These are phyloP conservation scores for Notoglanidium macrostoma DNA, from an alignment of 2,797 vertebrate species.

Conservation along the genomic window DNA sequence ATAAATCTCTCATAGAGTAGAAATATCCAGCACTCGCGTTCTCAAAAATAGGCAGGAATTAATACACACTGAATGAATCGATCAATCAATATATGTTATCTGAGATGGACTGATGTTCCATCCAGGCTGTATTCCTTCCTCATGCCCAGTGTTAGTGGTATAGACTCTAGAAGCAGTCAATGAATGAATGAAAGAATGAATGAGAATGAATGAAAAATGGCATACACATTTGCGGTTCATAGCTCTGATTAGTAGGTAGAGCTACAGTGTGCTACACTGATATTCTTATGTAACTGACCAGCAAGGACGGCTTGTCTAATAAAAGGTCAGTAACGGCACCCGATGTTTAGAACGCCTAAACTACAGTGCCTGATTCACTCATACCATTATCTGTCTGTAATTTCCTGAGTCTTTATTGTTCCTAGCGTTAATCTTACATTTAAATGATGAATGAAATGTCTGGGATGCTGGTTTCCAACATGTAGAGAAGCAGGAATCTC, in stretches of 20 bases:
- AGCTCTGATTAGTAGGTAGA: not conserved
- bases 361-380: not conserved
- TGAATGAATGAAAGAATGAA: not conserved
- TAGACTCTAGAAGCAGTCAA: not conserved
- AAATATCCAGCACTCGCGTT: not conserved
- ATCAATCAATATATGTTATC: not conserved
- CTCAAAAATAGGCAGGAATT: not conserved
- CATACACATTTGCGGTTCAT: not conserved
- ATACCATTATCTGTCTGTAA: not conserved
- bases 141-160: not conserved
- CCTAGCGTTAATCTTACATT: not conserved
- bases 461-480: not conserved
- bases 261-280: not conserved
- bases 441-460: not conserved
- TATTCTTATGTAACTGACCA: not conserved
- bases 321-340: not conserved
- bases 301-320: not conserved
- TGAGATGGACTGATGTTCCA: not conserved
- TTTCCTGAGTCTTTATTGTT: not conserved
- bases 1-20: not conserved
- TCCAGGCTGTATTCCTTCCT: not conserved
- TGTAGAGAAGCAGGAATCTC: not conserved
- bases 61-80: not conserved
- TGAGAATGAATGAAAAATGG: not conserved
- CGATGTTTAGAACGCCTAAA: not conserved